A percentile compares a stretch with the other conserved stretches of the same genome.
Evolutionary conservation across 1,140 invertebrate genomes (phyloP).

Genomic region (Eumeta japonica): DNA sequence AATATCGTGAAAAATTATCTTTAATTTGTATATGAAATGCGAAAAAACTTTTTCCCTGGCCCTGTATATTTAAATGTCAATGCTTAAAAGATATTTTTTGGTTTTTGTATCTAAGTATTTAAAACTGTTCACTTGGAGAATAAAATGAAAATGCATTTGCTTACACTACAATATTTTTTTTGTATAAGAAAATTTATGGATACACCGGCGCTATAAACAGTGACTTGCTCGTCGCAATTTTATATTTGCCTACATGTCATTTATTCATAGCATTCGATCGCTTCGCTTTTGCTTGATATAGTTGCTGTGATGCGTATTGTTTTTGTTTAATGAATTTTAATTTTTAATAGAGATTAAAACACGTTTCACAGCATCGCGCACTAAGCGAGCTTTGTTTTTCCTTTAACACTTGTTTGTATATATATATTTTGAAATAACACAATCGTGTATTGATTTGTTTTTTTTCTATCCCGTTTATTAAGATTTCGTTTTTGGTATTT

Average conservation of each 20-base stretch:
- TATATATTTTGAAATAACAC: constrained; percentile 37
- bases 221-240: too few species aligned
- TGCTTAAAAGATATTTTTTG: too few species aligned
- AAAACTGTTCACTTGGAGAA: constrained; percentile 11
- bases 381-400: constrained; percentile 43
- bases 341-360: constrained; percentile 17
- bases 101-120: constrained; percentile 4
- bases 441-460: constrained; percentile 48
- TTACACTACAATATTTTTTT: too few species aligned
- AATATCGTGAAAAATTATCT: too few species aligned
- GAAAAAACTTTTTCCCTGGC: too few species aligned
- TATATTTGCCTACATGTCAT: too few species aligned
- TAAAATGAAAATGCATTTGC: constrained; percentile 17
- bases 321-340: constrained; percentile 23
- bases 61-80: too few species aligned
- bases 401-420: constrained; percentile 56
- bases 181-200: too few species aligned
- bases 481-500: neutral
- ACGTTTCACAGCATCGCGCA: constrained; percentile 36
- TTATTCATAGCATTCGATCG: too few species aligned
- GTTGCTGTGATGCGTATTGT: constrained; percentile 38
- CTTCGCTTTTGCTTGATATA: constrained; percentile 54
- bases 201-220: too few species aligned
- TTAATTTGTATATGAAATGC: too few species aligned
- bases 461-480: constrained; percentile 15